Evolutionary conservation across 1,140 invertebrate genomes (phyloP), one percentile per base, ranked within the genome.

Genomic region (Scaptomyza pallida): DNA sequence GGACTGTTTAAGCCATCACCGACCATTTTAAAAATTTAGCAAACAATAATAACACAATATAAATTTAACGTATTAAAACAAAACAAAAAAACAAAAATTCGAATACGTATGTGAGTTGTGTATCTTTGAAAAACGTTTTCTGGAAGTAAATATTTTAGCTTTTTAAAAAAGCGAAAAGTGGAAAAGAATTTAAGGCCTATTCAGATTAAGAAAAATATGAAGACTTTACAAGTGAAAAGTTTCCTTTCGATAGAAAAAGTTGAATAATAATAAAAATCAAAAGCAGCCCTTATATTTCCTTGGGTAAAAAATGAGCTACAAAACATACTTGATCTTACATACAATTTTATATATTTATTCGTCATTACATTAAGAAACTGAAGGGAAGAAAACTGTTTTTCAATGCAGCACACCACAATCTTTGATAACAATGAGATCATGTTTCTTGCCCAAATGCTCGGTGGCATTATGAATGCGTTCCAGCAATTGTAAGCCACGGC

Each of bases 1-100:
- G 81, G 81, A 60, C 73, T 77, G 12, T 86, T 86, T 2, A 86
- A 50, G n/a, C 81, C 81, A 52, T 86, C 81, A 2, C 74, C 65
- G 2, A 81, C 82, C 59, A 56, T 57, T 40, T 9, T n/a, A 37
- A n/a, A 5, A 37, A 12, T n/a, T 37, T 5, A 37, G 10, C n/a
- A n/a, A n/a, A n/a, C n/a, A n/a, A n/a, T n/a, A n/a, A n/a, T n/a
- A n/a, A 37, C 1, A 37, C 33, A n/a, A 60, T 5, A 3, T 23
- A 12, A 54, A 0, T 33, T 44, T 43, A 16, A 50, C 2, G 8
- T n/a, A n/a, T 0, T 9, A 33, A 13, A 6, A 1, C 21, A 44
- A 21, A 5, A 12, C 2, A 8, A 10, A 8, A 8, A 12, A n/a
- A 10, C 4, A 12, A 40, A 43, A 17, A 15, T 21, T 21, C 4